A percentile compares a stretch with the other conserved stretches of the same genome.
Evolutionary conservation across 2,113 vertebrate species (phyloP).

Genomic region (Parus major): DNA sequence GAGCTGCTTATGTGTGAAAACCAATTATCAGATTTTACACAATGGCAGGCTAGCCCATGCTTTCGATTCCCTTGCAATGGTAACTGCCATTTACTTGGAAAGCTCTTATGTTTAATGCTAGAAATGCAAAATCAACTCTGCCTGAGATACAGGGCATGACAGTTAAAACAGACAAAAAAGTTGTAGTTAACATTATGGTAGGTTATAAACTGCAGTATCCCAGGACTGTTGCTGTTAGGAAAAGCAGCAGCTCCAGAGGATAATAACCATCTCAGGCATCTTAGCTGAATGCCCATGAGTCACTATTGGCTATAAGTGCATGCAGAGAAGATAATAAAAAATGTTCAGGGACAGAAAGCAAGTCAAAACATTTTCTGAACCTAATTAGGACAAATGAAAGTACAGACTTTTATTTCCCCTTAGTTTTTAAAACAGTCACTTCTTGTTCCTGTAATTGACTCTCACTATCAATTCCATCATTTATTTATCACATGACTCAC

Average conservation of each 20-base stretch:
- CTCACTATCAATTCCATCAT: not conserved
- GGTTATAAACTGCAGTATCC: not conserved
- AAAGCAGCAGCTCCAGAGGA: not conserved
- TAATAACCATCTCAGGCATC: not conserved
- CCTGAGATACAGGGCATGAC: not conserved
- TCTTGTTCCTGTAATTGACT: not conserved
- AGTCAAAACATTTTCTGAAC: not conserved
- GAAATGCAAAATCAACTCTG: not conserved
- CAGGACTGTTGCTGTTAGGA: not conserved
- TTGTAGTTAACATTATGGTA: not conserved
- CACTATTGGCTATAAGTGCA: not conserved
- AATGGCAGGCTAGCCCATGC: not conserved
- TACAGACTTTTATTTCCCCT: not conserved
- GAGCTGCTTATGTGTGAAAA: not conserved
- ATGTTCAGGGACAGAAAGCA: not conserved
- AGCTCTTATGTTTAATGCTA: not conserved
- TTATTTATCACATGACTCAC: conserved; percentile 43
- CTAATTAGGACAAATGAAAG: not conserved
- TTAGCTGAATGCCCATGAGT: not conserved
- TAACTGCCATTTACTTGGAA: not conserved
- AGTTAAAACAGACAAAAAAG: not conserved
- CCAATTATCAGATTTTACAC: not conserved
- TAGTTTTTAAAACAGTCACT: not conserved
- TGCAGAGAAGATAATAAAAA: not conserved
- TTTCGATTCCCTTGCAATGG: not conserved